Base-by-base conservation (phyloP, 2,888 invertebrate species). In the Desoria tigrina region DNA sequence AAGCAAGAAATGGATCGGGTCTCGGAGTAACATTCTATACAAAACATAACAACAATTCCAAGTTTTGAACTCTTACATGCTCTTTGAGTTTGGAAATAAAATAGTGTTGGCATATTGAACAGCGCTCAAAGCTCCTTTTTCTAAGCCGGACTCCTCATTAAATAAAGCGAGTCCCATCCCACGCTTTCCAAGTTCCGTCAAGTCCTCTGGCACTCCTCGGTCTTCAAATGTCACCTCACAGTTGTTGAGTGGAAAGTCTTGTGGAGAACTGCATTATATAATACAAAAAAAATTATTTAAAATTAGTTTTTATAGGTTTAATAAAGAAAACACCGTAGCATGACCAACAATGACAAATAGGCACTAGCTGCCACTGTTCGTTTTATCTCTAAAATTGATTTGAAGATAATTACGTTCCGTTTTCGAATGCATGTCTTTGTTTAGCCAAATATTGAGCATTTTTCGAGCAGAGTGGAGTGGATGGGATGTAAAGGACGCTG, bases 241-340 rank as follows among this genome's bases (percentile, higher is more conserved):
- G 27, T 66, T 66, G 28, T 66, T 66, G 39, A 66, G 26, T 14
- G 66, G 66, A 37, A 66, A 66, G 42, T 66, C 66, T 9, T 61
- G 66, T 14, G 66, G 62, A 1, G 66, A 61, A n/a, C 66, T 66
- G 14, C n/a, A 57, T 42, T 14, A 45, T 21, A 6, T 21, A 21
- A 45, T 4, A 60, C n/a, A 6, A 23, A 11, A 24, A 27, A 21
- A 21, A 16, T 11, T 26, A 18, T 32, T 54, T 23, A 14, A 18
- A 27, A 53, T 16, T 39, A 16, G 18, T 24, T 56, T 37, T 16
- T 26, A 45, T n/a, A n/a, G n/a, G n/a, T n/a, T n/a, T n/a, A 4
- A 32, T 32, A 32, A 32, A 4, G 11, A 7, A 32, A 32, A 7
- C 11, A 32, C 4, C 11, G 32, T 32, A 7, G 32, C 32, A 32